Evolutionary conservation across 92 coral and sea anemone genomes (phyloP), one percentile per base, ranked within the genome.

Genomic region (Zoanthus sociatus): DNA sequence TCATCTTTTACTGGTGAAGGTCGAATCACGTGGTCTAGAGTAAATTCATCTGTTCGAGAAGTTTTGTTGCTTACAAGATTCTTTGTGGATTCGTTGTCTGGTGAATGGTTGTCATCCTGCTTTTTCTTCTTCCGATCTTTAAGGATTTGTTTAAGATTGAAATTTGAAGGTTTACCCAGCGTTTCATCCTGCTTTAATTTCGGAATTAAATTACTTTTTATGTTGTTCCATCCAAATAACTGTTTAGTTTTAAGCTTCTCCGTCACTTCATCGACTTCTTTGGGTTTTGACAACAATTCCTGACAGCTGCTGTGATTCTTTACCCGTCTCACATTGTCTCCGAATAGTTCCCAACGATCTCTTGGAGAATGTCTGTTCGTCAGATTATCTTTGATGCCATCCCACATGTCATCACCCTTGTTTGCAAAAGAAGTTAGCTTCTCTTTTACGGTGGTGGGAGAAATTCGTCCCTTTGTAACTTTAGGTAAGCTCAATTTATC

Each of bases 401-500:
- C 85, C 75, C 74, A 81, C 33, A 74, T 13, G 12, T 77, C 82
- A 47, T 81, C 85, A 5, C 74, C 60, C 58, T 64, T 81, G 46
- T 54, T 21, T 12, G 74, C 85, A 4, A 81, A 46, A 11, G 74
- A 64, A 0, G 85, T 26, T 17, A 81, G 58, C 63, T 81, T 63
- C 44, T 81, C 60, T 37, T 81, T 81, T 10, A 81, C 18, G 13
- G 75, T 44, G 5, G 85, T 64, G 42, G 85, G 85, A 64, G 85
- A 81, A 13, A 81, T 31, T 46, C 75, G 85, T 1, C 85, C 75
- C 45, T 66, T 81, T 81, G 85, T 5, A 20, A 66, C 33, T 45
- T 64, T 81, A 14, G 85, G 85, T 10, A 64, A n/a, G 61, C 48
- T 81, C 14, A 81, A 3, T 64, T 66, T 81, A 45, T 81, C 85